These are phyloP conservation scores for Harpegnathos saltator DNA, from an alignment of 1,140 invertebrate genomes.

Conservation along the genomic window DNA sequence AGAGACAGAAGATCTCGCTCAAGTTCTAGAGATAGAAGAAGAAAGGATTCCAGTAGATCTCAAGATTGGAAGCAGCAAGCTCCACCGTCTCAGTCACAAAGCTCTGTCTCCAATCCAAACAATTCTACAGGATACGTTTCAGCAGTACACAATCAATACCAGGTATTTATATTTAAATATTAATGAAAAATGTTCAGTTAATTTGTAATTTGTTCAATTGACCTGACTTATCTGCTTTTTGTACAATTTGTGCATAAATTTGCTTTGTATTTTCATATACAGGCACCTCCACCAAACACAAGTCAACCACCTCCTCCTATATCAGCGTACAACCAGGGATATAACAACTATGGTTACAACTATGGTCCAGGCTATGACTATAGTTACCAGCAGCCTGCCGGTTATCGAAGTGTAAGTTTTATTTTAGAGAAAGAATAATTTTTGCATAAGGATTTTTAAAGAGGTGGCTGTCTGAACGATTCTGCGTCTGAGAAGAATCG, in stretches of 20 bases:
- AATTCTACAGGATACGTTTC: constrained; percentile 77
- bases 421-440: constrained; percentile 10
- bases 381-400: constrained; percentile 78
- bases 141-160: constrained; percentile 83
- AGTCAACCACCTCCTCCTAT: constrained; percentile 82
- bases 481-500: neutral
- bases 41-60: constrained; percentile 76
- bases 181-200: neutral
- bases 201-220: constrained; percentile 5
- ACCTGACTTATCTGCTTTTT: neutral
- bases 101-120: constrained; percentile 66
- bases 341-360: constrained; percentile 82
- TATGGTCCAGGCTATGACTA: constrained; percentile 82
- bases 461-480: neutral
- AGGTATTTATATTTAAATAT: constrained; percentile 74
- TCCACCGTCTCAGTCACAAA: constrained; percentile 69
- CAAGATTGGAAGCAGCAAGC: constrained; percentile 80
- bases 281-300: constrained; percentile 81
- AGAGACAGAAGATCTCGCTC: constrained; percentile 81
- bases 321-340: constrained; percentile 79
- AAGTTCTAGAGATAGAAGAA: constrained; percentile 79
- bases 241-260: constrained; percentile 11
- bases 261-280: neutral
- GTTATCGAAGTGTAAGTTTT: constrained; percentile 84
- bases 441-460: neutral